A percentile compares a stretch with the other conserved stretches of the same genome.
These are phyloP conservation scores for Ramphastos sulfuratus DNA, from an alignment of 2,113 vertebrate species.

Conservation along the genomic window DNA sequence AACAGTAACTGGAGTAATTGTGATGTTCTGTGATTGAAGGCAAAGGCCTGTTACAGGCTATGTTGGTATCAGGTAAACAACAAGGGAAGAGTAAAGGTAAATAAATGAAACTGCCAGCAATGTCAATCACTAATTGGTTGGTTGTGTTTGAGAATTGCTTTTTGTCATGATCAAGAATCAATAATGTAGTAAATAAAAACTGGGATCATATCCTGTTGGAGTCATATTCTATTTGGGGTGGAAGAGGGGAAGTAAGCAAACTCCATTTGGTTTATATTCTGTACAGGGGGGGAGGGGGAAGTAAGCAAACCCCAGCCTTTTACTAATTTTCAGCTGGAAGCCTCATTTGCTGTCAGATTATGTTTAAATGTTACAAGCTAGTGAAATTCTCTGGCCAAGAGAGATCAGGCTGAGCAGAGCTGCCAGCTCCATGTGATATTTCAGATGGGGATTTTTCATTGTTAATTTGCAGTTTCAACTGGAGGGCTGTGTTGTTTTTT, in stretches of 20 bases:
- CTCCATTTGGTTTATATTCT: background rate
- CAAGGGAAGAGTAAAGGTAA: background rate
- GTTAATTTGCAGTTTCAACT: background rate
- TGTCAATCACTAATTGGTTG: background rate
- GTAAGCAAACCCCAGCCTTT: background rate
- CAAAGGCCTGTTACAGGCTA: background rate
- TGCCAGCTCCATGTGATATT: background rate
- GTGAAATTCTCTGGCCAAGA: background rate
- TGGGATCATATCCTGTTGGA: background rate
- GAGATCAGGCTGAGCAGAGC: background rate
- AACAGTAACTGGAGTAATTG: background rate
- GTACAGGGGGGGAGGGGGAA: background rate
- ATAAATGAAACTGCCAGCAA: background rate
- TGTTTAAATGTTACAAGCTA: background rate
- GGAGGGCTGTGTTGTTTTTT: background rate
- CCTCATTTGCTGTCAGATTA: background rate
- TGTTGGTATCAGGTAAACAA: background rate
- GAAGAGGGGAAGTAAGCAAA: background rate
- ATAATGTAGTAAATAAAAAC: background rate
- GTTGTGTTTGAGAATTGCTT: background rate
- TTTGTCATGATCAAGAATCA: background rate
- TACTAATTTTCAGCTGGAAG: background rate
- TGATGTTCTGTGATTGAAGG: background rate
- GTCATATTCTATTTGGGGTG: background rate
- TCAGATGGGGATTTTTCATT: background rate